Percentiles rank a stretch among this genome's conserved stretches.
Conservation (phyloP, 2,797 vertebrate genomes). For the Enteromius trimaculatus region DNA sequence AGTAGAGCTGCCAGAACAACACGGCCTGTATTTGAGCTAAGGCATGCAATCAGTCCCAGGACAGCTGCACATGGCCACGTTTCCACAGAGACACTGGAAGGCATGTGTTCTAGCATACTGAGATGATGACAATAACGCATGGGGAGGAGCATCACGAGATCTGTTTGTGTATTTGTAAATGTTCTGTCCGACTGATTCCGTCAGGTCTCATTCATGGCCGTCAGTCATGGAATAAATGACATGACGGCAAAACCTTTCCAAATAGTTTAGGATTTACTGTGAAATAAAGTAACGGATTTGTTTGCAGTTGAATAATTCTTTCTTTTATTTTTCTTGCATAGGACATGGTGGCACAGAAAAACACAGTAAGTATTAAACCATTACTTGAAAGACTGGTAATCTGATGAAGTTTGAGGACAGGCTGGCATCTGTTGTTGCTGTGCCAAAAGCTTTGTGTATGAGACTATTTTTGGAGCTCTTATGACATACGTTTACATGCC, state of each 20-base stretch:
- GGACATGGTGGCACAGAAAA: conserved; percentile 95
- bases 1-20: conserved; percentile 44
- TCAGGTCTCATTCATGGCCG: not conserved
- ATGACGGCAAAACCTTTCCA: not conserved
- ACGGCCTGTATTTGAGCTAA: conserved; percentile 27
- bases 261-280: not conserved
- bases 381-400: conserved; percentile 2
- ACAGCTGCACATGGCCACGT: conserved; percentile 47
- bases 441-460: conserved; percentile 24
- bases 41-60: conserved; percentile 16
- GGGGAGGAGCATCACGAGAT: not conserved
- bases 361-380: conserved; percentile 88
- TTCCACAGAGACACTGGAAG: conserved; percentile 30
- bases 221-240: not conserved
- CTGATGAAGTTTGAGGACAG: conserved; percentile 15
- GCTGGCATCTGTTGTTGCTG: not conserved
- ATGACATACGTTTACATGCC: conserved; percentile 35
- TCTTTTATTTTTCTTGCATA: conserved; percentile 65
- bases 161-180: conserved; percentile 23
- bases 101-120: conserved; percentile 26
- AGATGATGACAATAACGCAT: conserved; percentile 1
- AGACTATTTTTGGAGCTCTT: conserved; percentile 46
- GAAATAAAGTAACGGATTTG: not conserved
- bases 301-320: conserved; percentile 41
- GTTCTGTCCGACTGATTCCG: not conserved